phyloP scores from a whole-genome alignment of 2,113 vertebrate species.

The Sapayoa aenigma region DNA sequence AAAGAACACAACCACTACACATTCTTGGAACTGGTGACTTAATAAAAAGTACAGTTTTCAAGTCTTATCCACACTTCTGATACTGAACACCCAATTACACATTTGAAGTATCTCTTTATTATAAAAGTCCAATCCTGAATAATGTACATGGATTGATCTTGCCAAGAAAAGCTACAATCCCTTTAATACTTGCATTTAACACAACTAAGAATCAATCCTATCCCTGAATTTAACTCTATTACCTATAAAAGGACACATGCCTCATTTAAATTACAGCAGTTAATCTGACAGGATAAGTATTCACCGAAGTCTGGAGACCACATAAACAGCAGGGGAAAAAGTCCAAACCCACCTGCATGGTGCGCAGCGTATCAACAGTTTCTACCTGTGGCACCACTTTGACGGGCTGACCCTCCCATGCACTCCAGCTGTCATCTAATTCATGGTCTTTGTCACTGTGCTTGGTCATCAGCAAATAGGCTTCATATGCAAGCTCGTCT shows the following conservation, averaged over 20 bases:
- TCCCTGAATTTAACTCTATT: neutral
- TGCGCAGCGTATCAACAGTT: conserved; percentile 87
- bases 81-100: neutral
- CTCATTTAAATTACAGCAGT: neutral
- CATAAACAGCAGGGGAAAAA: neutral
- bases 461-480: conserved; percentile 91
- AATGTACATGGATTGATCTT: neutral
- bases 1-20: neutral
- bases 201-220: neutral
- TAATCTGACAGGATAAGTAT: neutral
- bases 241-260: neutral
- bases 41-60: neutral
- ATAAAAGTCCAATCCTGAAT: neutral
- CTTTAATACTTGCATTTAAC: neutral
- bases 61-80: neutral
- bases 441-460: conserved; percentile 71
- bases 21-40: neutral
- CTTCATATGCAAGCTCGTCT: conserved; percentile 83
- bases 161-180: neutral
- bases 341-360: conserved; percentile 82
- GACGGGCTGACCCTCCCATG: conserved; percentile 82
- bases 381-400: conserved; percentile 92
- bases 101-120: neutral
- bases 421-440: conserved; percentile 74
- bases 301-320: neutral